A percentile compares a stretch with the other conserved stretches of the same genome.
These are phyloP conservation scores for Epizoanthus ramosus DNA, from an alignment of 92 coral and sea anemone species.

Conservation along the genomic window DNA sequence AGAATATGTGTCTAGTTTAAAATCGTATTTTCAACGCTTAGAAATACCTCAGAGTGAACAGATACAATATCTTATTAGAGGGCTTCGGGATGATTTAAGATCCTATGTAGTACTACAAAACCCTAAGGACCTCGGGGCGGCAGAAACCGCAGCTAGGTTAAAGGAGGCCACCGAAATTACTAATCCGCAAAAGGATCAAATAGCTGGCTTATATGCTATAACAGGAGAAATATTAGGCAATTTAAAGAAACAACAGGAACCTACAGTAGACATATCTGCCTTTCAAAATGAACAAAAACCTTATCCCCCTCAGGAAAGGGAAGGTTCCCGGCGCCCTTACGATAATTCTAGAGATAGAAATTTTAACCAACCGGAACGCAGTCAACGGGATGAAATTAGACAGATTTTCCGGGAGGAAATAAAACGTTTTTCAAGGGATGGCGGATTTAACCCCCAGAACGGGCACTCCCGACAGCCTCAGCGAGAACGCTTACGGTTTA, in stretches of 20 bases:
- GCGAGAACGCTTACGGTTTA: constrained; percentile 11
- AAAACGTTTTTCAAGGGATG: too few species aligned
- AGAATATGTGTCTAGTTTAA: neutral
- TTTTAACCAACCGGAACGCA: neutral
- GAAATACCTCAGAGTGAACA: neutral
- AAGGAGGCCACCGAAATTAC: neutral
- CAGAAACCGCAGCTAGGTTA: neutral
- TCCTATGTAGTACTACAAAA: neutral
- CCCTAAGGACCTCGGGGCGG: neutral
- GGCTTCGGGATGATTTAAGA: neutral
- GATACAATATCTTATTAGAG: neutral
- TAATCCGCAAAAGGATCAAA: too few species aligned
- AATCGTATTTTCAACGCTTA: neutral
- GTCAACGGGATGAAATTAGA: too few species aligned
- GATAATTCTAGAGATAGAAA: neutral
- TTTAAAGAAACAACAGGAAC: too few species aligned
- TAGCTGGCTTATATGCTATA: too few species aligned
- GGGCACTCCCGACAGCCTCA: neutral
- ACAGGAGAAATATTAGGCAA: too few species aligned
- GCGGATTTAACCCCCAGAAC: neutral
- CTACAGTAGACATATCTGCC: neutral
- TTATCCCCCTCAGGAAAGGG: neutral
- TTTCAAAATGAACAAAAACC: neutral
- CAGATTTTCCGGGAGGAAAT: too few species aligned
- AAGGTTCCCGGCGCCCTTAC: neutral